Conservation (phyloP, 2,113 vertebrate genomes). For the Phyllostomus hastatus region DNA sequence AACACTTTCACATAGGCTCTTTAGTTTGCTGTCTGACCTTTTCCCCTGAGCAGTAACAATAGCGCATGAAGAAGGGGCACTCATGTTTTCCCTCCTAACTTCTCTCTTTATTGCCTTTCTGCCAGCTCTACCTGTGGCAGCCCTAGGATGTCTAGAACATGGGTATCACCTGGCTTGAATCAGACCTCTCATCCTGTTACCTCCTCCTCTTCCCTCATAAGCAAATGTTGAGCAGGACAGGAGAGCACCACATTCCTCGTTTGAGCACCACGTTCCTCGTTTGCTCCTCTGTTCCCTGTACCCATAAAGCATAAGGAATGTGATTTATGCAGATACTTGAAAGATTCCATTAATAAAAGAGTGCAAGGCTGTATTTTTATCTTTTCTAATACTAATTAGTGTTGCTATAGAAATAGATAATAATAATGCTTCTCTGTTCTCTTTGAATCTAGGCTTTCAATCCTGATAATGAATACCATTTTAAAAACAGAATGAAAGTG, state of each 20-base stretch:
- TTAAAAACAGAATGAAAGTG: constrained; percentile 98
- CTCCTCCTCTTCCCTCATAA: background rate
- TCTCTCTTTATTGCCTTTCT: background rate
- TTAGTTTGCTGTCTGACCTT: background rate
- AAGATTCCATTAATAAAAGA: background rate
- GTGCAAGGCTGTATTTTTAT: constrained; percentile 37
- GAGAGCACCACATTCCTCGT: background rate
- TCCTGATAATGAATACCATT: constrained; percentile 99
- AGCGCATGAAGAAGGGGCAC: background rate
- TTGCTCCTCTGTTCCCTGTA: background rate
- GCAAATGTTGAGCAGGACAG: background rate
- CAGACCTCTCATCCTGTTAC: background rate
- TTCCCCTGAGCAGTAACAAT: background rate
- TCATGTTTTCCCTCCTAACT: background rate
- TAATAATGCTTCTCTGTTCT: constrained; percentile 51
- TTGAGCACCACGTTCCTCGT: background rate
- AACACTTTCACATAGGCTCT: background rate
- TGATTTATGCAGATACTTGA: background rate
- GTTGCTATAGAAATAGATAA: constrained; percentile 61
- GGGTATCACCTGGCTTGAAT: background rate
- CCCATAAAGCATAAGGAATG: background rate
- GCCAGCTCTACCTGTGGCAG: background rate
- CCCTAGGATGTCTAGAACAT: background rate
- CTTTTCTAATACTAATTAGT: constrained; percentile 60
- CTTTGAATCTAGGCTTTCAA: constrained; percentile 91